Percentiles rank a stretch among this genome's conserved stretches.
phyloP scores from a whole-genome alignment of 2,888 invertebrate genomes.

The Andrena camellia region DNA sequence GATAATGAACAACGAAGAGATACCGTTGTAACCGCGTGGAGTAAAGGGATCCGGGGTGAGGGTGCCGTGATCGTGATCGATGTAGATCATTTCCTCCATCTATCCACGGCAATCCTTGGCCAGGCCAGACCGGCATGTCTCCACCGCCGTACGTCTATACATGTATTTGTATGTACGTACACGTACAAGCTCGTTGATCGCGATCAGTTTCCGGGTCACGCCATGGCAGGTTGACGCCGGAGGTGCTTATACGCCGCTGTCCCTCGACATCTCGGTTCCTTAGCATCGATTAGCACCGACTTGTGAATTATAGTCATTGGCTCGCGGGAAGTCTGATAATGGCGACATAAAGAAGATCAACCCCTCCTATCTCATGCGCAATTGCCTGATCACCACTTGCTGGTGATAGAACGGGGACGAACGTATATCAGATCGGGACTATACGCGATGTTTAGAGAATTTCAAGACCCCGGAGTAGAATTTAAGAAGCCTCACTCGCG shows the following conservation, averaged over 20 bases:
- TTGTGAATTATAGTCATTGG: slow-evolving; percentile 78
- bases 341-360: slow-evolving; percentile 42
- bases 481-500: neutral
- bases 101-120: slow-evolving; percentile 73
- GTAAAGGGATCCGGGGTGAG: slow-evolving; percentile 62
- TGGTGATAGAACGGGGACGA: neutral
- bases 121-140: slow-evolving; percentile 62
- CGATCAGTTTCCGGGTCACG: slow-evolving; percentile 81
- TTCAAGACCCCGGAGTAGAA: neutral
- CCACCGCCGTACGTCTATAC: slow-evolving; percentile 19
- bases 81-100: slow-evolving; percentile 81
- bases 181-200: slow-evolving; percentile 45
- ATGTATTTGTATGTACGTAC: slow-evolving; percentile 40
- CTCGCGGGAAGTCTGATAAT: slow-evolving; percentile 60
- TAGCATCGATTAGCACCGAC: slow-evolving; percentile 81
- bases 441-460: neutral
- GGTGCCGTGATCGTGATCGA: slow-evolving; percentile 83
- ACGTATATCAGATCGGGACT: neutral
- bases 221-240: slow-evolving; percentile 81
- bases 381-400: slow-evolving; percentile 18
- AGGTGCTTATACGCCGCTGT: slow-evolving; percentile 69
- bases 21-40: slow-evolving; percentile 75
- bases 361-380: slow-evolving; percentile 27
- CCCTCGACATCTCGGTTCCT: slow-evolving; percentile 72
- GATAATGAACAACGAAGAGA: slow-evolving; percentile 61